Base-by-base conservation (phyloP, 2,113 vertebrate species). In the Xenus cinereus region DNA sequence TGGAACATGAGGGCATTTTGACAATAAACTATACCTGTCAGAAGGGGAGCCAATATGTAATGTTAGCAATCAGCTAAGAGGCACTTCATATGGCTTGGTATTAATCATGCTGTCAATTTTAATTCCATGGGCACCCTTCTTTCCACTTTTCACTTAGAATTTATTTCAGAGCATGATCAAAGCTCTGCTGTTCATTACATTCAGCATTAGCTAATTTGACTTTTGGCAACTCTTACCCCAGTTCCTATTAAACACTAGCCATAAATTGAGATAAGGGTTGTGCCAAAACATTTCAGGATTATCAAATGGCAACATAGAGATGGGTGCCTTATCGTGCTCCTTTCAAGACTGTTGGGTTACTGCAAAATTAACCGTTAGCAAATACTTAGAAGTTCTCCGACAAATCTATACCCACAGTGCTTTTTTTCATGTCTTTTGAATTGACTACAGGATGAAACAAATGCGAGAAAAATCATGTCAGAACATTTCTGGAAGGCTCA, bases 171-270 rank as follows among this genome's bases (percentile, higher is more conserved):
- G 69, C 30, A 3, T 84, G 69, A 87, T 90, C 85, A 95, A 88
- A 95, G 87, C 88, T 81, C 83, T 93, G 41, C 75, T 93, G 45
- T 95, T 96, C 87, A 73, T 96, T 92, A 88, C 73, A 35, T 83
- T 92, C 57, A 89, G 72, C 87, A 92, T 95, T 93, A 95, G 90
- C 89, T 97, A 68, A 95, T 97, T 97, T 92, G 71, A 48, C 68
- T 97, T 91, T 97, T 96, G 97, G 89, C 93, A 89, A 33, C 71
- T 68, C n/a, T 83, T 78, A 64, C 28, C 85, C 43, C 62, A 66
- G 71, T 80, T 94, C 60, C 89, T 95, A 39, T 96, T 96, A 97
- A 94, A 93, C 0, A 1, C 15, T 56, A 60, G 56, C 73, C 87
- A 84, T 95, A 96, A 95, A 91, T 41, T 92, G 76, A 94, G 74